Evolutionary conservation across 2,888 invertebrate genomes (phyloP), one percentile per base, ranked within the genome.

Genomic region (Microchrysa polita): DNA sequence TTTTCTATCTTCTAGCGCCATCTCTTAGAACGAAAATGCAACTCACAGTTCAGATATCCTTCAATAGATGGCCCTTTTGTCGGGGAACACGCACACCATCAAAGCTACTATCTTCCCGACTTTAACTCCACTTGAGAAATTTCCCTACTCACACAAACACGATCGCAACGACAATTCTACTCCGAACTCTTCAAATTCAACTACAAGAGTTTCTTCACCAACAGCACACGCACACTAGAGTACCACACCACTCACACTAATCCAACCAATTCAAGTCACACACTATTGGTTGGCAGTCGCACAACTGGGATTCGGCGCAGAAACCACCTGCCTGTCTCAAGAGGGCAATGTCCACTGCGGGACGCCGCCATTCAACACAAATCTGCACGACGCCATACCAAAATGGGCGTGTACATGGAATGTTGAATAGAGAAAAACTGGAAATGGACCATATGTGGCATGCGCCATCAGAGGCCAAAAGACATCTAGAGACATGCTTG

Each of bases 381-480:
- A 2, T n/a, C n/a, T n/a, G n/a, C 7, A 5, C 34, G 61, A 53
- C 52, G 72, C 72, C 72, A 72, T 72, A 16, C 18, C 12, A 55
- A 65, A 65, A 65, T 18, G 23, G 73, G 73, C 73, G 73, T 63
- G 55, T 5, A 16, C 5, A 34, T 42, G 48, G 40, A 69, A 34
- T 40, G 20, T n/a, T 12, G 27, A 34, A 34, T 34, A 7, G 4
- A 2, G 27, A 34, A 34, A 34, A 34, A 34, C 27, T 34, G 27
- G 27, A 34, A 34, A 34, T 34, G 27, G 27, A 7, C 27, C 27
- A 34, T 34, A 5, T 34, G 27, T 34, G 27, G 2, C 7, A 34
- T 34, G 27, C 27, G 27, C 27, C 27, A 34, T 34, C 7, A 2
- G 27, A 34, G 7, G 27, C n/a, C n/a, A n/a, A n/a, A n/a, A n/a